Evolutionary conservation across 2,888 invertebrate species (phyloP).

Genomic region (Drosophila imparisetae): DNA sequence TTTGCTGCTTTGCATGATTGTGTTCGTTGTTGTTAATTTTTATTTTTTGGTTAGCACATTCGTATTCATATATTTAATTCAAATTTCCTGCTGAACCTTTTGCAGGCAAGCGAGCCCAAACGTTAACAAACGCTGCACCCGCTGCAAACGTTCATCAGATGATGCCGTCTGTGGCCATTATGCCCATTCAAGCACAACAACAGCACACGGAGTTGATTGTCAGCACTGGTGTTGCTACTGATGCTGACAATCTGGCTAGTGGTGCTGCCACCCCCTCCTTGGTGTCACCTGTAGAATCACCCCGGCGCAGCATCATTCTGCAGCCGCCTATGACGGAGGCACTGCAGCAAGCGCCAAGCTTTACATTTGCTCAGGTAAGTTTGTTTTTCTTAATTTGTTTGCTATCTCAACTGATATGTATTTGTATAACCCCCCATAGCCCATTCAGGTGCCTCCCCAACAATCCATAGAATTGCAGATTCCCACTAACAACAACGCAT

Average conservation of each 20-base stretch:
- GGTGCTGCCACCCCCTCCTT: slow-evolving; percentile 30
- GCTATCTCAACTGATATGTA: neutral
- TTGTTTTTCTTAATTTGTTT: neutral
- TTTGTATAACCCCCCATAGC: slow-evolving; percentile 54
- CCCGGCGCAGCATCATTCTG: slow-evolving; percentile 85
- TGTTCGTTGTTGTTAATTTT: neutral
- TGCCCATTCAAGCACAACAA: slow-evolving; percentile 47
- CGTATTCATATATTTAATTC: neutral
- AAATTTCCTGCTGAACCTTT: slow-evolving; percentile 21
- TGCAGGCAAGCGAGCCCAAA: slow-evolving; percentile 80
- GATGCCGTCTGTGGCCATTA: slow-evolving; percentile 64
- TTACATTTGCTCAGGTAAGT: slow-evolving; percentile 81
- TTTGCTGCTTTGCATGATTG: neutral
- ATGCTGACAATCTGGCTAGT: neutral
- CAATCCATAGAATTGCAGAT: slow-evolving; percentile 33
- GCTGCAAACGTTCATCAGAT: slow-evolving; percentile 36
- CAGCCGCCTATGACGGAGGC: slow-evolving; percentile 85
- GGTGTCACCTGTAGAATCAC: slow-evolving; percentile 74
- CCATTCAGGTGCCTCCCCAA: slow-evolving; percentile 78
- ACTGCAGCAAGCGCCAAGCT: slow-evolving; percentile 69
- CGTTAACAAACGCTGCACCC: slow-evolving; percentile 62
- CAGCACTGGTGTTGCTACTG: neutral
- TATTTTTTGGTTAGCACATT: slow-evolving; percentile 3
- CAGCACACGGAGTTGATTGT: slow-evolving; percentile 17
- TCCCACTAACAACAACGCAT: slow-evolving; percentile 19